Conservation (phyloP, 2,113 vertebrate species). For the Pterocles gutturalis region DNA sequence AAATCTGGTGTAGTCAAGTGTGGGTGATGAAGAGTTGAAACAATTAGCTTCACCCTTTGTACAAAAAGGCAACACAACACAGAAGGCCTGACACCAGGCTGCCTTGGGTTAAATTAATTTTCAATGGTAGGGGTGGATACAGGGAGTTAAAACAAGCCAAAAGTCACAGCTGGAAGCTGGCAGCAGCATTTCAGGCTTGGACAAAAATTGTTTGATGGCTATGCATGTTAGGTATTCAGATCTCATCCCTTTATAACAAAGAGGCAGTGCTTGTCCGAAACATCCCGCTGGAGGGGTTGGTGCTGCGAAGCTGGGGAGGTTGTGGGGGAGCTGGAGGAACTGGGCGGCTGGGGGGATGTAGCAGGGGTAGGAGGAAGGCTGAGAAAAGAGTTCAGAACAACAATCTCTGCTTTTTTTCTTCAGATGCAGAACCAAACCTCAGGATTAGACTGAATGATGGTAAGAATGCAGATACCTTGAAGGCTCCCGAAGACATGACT, state of each 20-base stretch:
- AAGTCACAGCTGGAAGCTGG: conserved; percentile 46
- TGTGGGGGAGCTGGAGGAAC: neutral
- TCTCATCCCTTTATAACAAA: neutral
- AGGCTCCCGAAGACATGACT: neutral
- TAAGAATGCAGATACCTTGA: neutral
- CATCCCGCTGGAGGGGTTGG: accelerated
- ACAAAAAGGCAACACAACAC: neutral
- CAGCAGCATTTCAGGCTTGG: neutral
- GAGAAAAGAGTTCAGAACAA: neutral
- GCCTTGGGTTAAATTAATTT: neutral
- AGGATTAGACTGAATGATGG: neutral
- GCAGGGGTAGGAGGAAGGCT: neutral
- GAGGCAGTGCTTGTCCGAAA: neutral
- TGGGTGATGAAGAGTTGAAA: neutral
- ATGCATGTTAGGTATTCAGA: neutral
- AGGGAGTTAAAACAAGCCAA: neutral
- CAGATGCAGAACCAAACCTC: neutral
- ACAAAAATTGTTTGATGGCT: neutral
- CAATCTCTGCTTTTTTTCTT: neutral
- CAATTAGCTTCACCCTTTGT: neutral
- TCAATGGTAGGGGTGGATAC: neutral
- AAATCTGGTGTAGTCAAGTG: neutral
- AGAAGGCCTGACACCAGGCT: neutral
- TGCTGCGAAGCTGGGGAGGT: neutral
- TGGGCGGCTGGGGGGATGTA: neutral